Evolutionary conservation across 2,113 vertebrate species (phyloP), one percentile per base, ranked within the genome.

Genomic region (Eurypyga helias): DNA sequence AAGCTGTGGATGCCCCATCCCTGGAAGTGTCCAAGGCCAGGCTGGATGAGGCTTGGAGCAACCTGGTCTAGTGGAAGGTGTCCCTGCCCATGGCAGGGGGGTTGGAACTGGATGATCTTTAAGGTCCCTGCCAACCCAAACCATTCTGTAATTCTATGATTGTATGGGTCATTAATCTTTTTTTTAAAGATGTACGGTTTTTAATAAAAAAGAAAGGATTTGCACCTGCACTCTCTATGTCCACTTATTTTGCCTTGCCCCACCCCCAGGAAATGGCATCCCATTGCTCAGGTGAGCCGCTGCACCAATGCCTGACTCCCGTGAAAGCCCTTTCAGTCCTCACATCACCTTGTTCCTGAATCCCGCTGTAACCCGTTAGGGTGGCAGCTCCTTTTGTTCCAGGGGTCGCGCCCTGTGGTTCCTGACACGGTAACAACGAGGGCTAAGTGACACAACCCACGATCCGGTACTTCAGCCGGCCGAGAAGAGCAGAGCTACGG

Each of bases 391-490:
- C 54, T 77, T 67, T 2, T 33, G 33, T 46, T 48, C 49, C 78
- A 91, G 73, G 72, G 28, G 41, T 21, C 52, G 76, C 69, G 46
- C 24, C 52, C 73, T 55, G 78, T 45, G 45, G 66, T n/a, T 71
- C 41, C 70, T 9, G n/a, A 54, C 48, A 20, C 0, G 6, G 46
- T 1, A 23, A 1, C 26, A 54, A 46, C 60, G 46, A 43, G 80
- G 61, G 57, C 31, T 33, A 4, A 51, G 75, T 2, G 72, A 79
- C 70, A 81, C 45, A 41, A 13, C 24, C 19, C 33, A 12, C 10
- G 1, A 7, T 2, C 19, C 6, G 23, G 71, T 7, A 29, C n/a
- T 57, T 45, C 33, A 41, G 41, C 17, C 1, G 0, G 11, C 16
- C 31, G 61, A 49, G 51, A 46, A 61, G 7, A 58, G 45, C 55